Conservation (phyloP, 92 coral and sea anemone genomes). For the Pocillopora grandis region DNA sequence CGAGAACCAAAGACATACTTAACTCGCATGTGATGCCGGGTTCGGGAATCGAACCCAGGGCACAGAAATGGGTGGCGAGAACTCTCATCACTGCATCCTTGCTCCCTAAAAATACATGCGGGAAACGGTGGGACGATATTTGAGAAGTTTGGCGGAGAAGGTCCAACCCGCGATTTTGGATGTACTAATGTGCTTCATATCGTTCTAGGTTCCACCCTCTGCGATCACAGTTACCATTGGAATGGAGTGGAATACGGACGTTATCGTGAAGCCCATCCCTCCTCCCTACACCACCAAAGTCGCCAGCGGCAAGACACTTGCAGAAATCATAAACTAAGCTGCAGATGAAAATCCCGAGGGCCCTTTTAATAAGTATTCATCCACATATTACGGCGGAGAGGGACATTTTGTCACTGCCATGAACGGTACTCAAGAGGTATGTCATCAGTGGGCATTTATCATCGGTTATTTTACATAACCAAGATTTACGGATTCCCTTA, state of each 20-base stretch:
- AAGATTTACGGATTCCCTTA: too few species aligned
- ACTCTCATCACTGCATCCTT: too few species aligned
- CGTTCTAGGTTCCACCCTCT: conserved; percentile 9
- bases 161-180: not conserved
- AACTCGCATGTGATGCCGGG: too few species aligned
- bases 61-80: too few species aligned
- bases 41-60: too few species aligned
- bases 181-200: not conserved
- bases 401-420: conserved; percentile 26
- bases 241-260: conserved; percentile 16
- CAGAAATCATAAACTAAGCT: conserved; percentile 27
- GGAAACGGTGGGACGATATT: too few species aligned
- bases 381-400: conserved; percentile 19
- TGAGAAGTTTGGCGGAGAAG: too few species aligned
- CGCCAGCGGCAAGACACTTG: not conserved
- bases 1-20: too few species aligned
- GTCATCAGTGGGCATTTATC: not conserved
- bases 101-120: too few species aligned
- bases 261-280: conserved; percentile 30
- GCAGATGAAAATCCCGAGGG: conserved; percentile 9
- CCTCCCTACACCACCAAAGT: conserved; percentile 29
- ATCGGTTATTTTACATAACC: not conserved
- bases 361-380: conserved; percentile 21
- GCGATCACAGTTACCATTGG: conserved; percentile 39
- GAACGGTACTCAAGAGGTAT: conserved; percentile 26